A percentile compares a stretch with the other conserved stretches of the same genome.
Evolutionary conservation across 2,797 vertebrate species (phyloP).

Genomic region (Oreochromis grahami): DNA sequence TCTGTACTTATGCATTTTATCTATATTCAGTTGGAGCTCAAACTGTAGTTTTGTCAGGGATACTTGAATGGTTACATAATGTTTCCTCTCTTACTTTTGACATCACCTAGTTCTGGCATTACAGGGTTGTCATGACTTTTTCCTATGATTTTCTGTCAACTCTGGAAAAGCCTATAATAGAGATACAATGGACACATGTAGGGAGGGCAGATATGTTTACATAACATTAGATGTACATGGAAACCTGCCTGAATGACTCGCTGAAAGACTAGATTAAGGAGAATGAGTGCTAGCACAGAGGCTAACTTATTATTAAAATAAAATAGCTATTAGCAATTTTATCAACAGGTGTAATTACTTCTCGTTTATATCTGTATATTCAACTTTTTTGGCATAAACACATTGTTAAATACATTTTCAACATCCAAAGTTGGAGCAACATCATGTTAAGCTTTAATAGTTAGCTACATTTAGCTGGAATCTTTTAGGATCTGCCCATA

Average conservation of each 20-base stretch:
- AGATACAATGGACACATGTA: not conserved
- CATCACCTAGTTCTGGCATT: not conserved
- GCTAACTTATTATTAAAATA: not conserved
- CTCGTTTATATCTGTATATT: not conserved
- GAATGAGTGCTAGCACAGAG: not conserved
- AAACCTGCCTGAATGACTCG: not conserved
- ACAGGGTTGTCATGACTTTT: not conserved
- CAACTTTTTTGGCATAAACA: not conserved
- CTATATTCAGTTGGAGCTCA: not conserved
- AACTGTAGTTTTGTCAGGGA: not conserved
- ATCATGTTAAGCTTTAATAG: not conserved
- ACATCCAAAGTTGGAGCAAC: not conserved
- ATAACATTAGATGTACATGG: not conserved
- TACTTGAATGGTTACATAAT: not conserved
- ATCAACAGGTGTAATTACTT: not conserved
- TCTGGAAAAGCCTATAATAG: not conserved
- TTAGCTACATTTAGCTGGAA: not conserved
- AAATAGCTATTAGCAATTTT: not conserved
- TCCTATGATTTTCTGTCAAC: not conserved
- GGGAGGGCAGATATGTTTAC: not conserved
- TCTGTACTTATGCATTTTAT: not conserved
- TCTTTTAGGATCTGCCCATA: not conserved
- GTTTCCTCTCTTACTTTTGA: not conserved
- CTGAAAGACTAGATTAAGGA: not conserved
- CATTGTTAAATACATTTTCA: not conserved